Evolutionary conservation across 2,113 vertebrate species (phyloP).

Genomic region (Upupa epops): DNA sequence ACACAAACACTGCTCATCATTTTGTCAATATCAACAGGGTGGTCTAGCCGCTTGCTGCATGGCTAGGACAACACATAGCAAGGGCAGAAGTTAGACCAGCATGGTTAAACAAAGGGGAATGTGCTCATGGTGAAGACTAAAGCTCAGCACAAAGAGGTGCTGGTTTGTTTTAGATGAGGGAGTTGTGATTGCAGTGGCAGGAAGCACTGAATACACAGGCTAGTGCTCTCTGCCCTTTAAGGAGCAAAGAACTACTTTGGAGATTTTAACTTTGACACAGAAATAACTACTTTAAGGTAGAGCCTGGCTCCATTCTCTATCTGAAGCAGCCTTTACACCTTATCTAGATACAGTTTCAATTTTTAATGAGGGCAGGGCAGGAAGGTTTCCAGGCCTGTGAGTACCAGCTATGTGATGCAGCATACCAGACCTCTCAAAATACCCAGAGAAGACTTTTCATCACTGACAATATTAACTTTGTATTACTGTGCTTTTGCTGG

Average conservation of each 20-base stretch:
- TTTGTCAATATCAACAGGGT: neutral
- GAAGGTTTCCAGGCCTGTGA: conserved; percentile 56
- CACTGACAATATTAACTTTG: neutral
- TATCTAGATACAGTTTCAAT: conserved; percentile 44
- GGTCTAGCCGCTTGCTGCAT: neutral
- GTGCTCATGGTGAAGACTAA: neutral
- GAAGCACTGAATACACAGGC: neutral
- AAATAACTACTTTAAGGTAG: neutral
- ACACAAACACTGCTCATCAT: neutral
- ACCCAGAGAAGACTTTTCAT: conserved; percentile 13
- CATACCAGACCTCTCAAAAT: conserved; percentile 34
- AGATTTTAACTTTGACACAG: neutral
- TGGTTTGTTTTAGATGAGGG: neutral
- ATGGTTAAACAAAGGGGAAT: neutral
- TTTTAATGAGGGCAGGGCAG: conserved; percentile 47
- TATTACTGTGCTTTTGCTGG: neutral
- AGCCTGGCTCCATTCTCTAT: neutral
- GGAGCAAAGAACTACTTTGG: neutral
- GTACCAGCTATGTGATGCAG: conserved; percentile 28
- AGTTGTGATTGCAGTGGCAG: neutral
- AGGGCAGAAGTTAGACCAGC: neutral
- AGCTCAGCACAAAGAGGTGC: neutral
- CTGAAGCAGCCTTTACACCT: conserved; percentile 21
- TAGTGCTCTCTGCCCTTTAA: neutral
- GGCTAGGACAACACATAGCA: neutral